These are phyloP conservation scores for Gyrodactylus bullatarudis DNA, from an alignment of 1,140 invertebrate genomes.

Conservation along the genomic window DNA sequence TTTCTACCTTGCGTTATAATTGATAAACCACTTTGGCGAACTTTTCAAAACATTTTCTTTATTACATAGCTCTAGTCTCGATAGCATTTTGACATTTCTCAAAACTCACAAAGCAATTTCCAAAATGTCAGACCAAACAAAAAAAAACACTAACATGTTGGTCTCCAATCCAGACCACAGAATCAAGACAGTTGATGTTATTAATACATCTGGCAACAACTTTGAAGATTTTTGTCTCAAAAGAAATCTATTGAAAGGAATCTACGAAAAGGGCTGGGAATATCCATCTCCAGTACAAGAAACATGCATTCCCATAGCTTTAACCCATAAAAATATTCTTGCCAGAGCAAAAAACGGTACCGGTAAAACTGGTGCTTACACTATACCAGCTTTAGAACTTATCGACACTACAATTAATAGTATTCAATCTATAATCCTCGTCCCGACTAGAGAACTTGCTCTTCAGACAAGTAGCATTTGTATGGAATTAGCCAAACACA, in stretches of 20 bases:
- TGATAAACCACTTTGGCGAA: too few species aligned
- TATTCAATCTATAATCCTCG: constrained; percentile 43
- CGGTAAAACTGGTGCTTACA: constrained; percentile 71
- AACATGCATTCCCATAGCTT: constrained; percentile 47
- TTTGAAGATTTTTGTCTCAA: constrained; percentile 7
- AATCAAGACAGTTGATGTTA: constrained; percentile 7
- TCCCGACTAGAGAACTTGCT: constrained; percentile 88
- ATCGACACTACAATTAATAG: constrained; percentile 28
- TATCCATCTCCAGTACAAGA: constrained; percentile 66
- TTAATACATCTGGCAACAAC: not conserved
- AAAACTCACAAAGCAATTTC: not conserved
- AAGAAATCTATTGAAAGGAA: constrained; percentile 3
- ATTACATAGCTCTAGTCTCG: too few species aligned
- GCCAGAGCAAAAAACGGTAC: constrained; percentile 61
- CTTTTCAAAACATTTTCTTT: too few species aligned
- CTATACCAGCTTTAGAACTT: constrained; percentile 28
- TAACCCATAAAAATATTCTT: constrained; percentile 74
- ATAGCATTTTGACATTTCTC: too few species aligned
- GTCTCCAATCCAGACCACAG: not conserved
- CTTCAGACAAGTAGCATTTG: constrained; percentile 97
- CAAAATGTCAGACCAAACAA: not conserved
- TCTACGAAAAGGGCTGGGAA: constrained; percentile 30
- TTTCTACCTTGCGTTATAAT: too few species aligned
- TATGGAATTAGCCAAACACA: constrained; percentile 70
- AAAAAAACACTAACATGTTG: not conserved